These are phyloP conservation scores for Idaea aversata DNA, from an alignment of 2,888 invertebrate species.

Conservation along the genomic window DNA sequence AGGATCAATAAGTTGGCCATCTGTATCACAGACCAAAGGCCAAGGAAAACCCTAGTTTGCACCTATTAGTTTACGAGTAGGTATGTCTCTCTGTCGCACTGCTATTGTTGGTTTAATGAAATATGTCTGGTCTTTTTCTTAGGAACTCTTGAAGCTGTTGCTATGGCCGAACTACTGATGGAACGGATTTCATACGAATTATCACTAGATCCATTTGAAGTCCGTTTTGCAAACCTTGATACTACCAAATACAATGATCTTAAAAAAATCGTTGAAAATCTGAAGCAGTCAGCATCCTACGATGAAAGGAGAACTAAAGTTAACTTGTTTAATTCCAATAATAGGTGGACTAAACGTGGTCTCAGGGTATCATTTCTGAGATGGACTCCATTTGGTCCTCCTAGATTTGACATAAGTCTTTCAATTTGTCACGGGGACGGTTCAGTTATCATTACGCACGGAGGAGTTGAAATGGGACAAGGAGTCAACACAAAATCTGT, in stretches of 20 bases:
- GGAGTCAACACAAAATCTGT: slow-evolving; percentile 86
- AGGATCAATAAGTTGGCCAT: neutral
- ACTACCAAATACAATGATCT: slow-evolving; percentile 38
- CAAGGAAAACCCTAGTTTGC: neutral
- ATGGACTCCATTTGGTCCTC: slow-evolving; percentile 56
- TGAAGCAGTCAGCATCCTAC: slow-evolving; percentile 76
- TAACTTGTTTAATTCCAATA: slow-evolving; percentile 78
- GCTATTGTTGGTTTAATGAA: neutral
- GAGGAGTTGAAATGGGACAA: slow-evolving; percentile 89
- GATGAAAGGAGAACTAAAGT: slow-evolving; percentile 67
- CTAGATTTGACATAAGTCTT: slow-evolving; percentile 26
- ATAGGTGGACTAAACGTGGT: slow-evolving; percentile 87
- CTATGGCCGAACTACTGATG: slow-evolving; percentile 80
- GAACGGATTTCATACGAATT: slow-evolving; percentile 80
- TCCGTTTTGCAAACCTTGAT: slow-evolving; percentile 76
- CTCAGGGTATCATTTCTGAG: slow-evolving; percentile 80
- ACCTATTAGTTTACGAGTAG: neutral
- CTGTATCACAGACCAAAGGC: neutral
- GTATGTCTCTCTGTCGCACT: neutral
- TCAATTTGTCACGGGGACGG: slow-evolving; percentile 74
- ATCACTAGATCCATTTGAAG: slow-evolving; percentile 77
- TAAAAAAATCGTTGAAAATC: slow-evolving; percentile 69
- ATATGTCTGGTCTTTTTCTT: slow-evolving; percentile 14
- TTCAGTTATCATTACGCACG: slow-evolving; percentile 84
- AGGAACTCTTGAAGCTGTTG: slow-evolving; percentile 76